Evolutionary conservation across 1,140 invertebrate genomes (phyloP), one percentile per base, ranked within the genome.

Genomic region (Brachionus angularis): DNA sequence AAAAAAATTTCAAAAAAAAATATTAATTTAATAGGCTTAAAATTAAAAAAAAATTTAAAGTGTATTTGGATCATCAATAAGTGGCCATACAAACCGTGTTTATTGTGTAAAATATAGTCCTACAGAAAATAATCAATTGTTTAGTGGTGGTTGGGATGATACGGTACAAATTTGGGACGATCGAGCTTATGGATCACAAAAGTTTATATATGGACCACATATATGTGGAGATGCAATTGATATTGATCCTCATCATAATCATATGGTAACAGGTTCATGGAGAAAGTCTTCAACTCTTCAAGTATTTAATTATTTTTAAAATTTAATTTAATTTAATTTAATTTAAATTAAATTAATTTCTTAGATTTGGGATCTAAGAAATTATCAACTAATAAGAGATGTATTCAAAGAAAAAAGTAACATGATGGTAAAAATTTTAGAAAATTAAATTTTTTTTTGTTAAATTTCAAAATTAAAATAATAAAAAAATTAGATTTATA

Each of bases 141-240:
- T 55, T 34, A 55, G 25, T 5, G 70, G 70, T 39, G 70, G 70
- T n/a, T 71, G 70, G 70, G 70, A 71, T 71, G 52, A 71, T 10
- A 71, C 53, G 2, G 23, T 71, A 3, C 70, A 71, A 49, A 42
- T 55, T 33, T 71, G 70, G 70, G 70, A 71, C 29, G 70, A 55
- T 23, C 70, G 67, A 18, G 25, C 16, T 10, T 18, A 27, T 2
- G 18, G 52, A 27, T 70, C 67, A 36, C 53, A 58, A 46, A 46
- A 71, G 46, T 47, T 16, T 53, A 71, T 71, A 16, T 55, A 42
- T 36, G 70, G 70, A 14, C 70, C 70, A 23, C 70, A 71, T 29
- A 42, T 71, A 21, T 53, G 70, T 34, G 52, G 70, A 2, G 52
- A 71, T 23, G 10, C 70, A 16, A 55, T 71, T 5, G 70, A 71